A percentile compares a stretch with the other conserved stretches of the same genome.
phyloP scores from a whole-genome alignment of 2,797 vertebrate genomes.

The Bradypus variegatus region DNA sequence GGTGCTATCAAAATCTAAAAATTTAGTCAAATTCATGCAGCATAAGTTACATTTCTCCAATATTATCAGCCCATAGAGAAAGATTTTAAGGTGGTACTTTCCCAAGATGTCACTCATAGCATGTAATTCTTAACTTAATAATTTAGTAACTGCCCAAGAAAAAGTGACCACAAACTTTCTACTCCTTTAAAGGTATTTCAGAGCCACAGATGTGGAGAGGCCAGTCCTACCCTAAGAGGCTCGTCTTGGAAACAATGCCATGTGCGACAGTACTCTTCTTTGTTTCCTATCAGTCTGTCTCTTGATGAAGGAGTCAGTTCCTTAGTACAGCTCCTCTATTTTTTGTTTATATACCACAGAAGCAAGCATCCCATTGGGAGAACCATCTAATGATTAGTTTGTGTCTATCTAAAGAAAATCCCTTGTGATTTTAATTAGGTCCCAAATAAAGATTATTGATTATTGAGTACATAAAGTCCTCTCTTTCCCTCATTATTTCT shows the following conservation, averaged over 20 bases:
- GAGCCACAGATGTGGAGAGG: not conserved
- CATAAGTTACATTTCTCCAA: not conserved
- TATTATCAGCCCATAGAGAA: not conserved
- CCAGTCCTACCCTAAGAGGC: fast-evolving
- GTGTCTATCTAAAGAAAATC: not conserved
- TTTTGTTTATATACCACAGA: not conserved
- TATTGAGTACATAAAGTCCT: not conserved
- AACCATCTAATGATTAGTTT: not conserved
- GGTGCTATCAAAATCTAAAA: not conserved
- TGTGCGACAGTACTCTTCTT: fast-evolving
- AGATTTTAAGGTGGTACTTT: not conserved
- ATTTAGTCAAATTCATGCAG: too few relatives aligned
- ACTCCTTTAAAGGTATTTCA: not conserved
- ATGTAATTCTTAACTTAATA: not conserved
- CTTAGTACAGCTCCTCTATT: fast-evolving
- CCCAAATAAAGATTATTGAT: constrained; percentile 22
- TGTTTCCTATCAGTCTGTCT: not conserved
- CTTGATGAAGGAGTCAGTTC: not conserved
- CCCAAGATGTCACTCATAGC: not conserved
- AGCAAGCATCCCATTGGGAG: not conserved
- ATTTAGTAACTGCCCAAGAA: not conserved
- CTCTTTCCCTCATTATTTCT: not conserved
- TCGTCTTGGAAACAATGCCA: fast-evolving
- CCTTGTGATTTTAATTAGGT: not conserved
- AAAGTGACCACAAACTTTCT: not conserved